Evolutionary conservation across 2,797 vertebrate species (phyloP), one percentile per base, ranked within the genome.

Genomic region (Chelon labrosus): DNA sequence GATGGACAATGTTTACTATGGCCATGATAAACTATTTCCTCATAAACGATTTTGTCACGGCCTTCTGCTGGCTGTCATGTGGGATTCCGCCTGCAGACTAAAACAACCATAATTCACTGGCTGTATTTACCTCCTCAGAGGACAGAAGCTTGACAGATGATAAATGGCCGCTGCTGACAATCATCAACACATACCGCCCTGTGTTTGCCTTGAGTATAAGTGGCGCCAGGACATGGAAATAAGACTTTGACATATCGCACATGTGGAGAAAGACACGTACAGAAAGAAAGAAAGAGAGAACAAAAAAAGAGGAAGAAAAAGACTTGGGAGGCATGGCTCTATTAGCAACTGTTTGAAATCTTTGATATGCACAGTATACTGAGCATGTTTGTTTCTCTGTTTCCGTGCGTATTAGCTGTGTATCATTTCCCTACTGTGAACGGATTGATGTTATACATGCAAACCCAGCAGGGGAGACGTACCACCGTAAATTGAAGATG

Each of bases 131-230:
- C 95, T 96, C 95, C 96, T 96, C 93, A 55, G 94, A 96, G 96
- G 92, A 95, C 95, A 94, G 85, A 93, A 84, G 94, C 95, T 94
- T 96, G 96, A 97, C 96, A 96, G 94, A 96, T 96, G 96, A 97
- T 96, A 96, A 97, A 97, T 96, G 96, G 95, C 94, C 95, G 92
- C 92, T 92, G 93, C 96, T 96, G 96, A 97, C 96, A 96, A 95
- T 96, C 96, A 96, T 96, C 95, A 96, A 93, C 94, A 94, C 93
- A 92, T 93, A 92, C 94, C 90, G 93, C 94, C 93, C 90, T 85
- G 89, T 95, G 95, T 96, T 96, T 96, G 95, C 94, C 95, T 96
- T 96, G 95, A 96, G 94, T 96, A 94, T 93, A 96, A 96, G 96
- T 95, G 94, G 95, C 92, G 95, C 94, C 95, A 96, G 94, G 94